Evolutionary conservation across 2,113 vertebrate genomes (phyloP), one percentile per base, ranked within the genome.

Genomic region (Gorsachius goisagi): DNA sequence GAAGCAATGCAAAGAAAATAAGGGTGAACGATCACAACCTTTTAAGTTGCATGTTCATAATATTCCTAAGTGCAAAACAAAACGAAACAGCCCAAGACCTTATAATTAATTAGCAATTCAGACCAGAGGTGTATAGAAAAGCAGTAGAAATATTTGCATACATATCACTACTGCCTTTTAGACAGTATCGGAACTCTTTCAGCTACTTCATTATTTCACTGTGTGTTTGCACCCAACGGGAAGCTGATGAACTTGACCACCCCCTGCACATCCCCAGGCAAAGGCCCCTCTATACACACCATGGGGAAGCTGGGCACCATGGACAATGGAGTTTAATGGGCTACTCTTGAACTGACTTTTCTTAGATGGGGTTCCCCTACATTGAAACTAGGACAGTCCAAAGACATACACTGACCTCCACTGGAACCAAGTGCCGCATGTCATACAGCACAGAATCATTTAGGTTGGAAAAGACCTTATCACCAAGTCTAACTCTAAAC

Each of bases 281-380:
- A 55, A 73, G 32, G 39, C 3, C 3, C 16, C 41, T 62, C 59
- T 15, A 6, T 11, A 45, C 67, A 49, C 39, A 44, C 22, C 15
- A 5, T 1, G 6, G 8, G 26, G n/a, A 71, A 66, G 16, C 26
- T 15, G 8, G 33, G 26, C 49, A 35, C 21, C 1, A 1, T 5
- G 30, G 52, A 26, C 45, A 68, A 39, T 0, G 4, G 23, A 32
- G 23, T 44, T 56, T 35, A 41, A 71, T 6, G 9, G 63, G 18
- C 26, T 18, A 8, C 30, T 44, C 47, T 21, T 37, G 14, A 78
- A 67, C 27, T 32, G 66, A 32, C 20, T 55, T 60, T 26, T 73
- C 27, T 55, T 52, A 56, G 19, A 50, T 12, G 16, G 12, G 16
- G 15, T 27, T 73, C 39, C 47, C 44, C 59, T 60, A 7, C 53